These are phyloP conservation scores for Trachelus troglodyta DNA, from an alignment of 2,888 invertebrate species.

Conservation along the genomic window DNA sequence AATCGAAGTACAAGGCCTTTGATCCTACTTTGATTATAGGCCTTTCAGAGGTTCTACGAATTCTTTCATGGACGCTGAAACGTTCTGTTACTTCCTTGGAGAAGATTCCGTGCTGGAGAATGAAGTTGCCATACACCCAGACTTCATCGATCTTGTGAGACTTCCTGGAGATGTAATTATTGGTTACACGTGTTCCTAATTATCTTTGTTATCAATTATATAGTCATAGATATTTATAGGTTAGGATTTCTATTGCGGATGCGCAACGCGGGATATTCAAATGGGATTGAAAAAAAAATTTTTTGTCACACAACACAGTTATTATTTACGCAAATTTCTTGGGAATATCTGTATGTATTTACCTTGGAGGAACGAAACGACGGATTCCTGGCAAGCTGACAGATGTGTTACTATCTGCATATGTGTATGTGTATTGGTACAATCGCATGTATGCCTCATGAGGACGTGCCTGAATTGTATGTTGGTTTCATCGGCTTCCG, in stretches of 20 bases:
- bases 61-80: background rate
- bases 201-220: background rate
- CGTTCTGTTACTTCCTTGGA: too few species aligned
- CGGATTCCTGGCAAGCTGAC: constrained; percentile 36
- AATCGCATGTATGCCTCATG: background rate
- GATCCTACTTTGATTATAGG: background rate
- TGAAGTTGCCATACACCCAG: too few species aligned
- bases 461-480: background rate
- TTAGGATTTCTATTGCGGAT: background rate
- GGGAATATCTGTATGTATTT: background rate
- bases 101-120: too few species aligned
- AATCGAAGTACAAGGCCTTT: background rate
- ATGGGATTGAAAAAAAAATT: background rate
- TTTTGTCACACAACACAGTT: background rate
- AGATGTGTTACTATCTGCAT: constrained; percentile 11
- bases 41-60: background rate
- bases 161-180: too few species aligned
- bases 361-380: constrained; percentile 3
- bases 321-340: background rate
- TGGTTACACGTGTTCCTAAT: background rate
- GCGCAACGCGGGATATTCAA: background rate
- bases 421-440: background rate
- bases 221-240: background rate
- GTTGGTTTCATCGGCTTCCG: constrained; percentile 3
- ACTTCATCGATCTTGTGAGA: too few species aligned